These are phyloP conservation scores for Serripes groenlandicus DNA, from an alignment of 2,888 invertebrate genomes.

Conservation along the genomic window DNA sequence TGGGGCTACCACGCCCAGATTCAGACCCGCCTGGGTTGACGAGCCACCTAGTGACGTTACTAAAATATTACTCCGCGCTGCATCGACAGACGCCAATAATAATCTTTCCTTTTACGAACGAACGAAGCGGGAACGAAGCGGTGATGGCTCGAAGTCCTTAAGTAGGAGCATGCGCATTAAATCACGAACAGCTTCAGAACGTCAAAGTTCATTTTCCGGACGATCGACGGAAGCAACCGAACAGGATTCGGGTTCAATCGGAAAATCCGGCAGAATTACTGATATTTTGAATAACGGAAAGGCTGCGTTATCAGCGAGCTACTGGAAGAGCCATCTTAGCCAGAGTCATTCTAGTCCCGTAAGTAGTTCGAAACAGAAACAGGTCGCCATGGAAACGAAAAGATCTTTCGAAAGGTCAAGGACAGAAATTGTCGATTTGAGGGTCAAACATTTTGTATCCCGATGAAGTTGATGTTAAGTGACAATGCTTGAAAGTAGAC, in stretches of 20 bases:
- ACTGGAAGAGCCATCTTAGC: conserved; percentile 74
- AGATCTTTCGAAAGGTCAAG: conserved; percentile 63
- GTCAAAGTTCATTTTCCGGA: not conserved
- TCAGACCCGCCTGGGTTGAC: conserved; percentile 73
- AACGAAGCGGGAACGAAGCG: conserved; percentile 5
- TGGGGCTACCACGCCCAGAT: conserved; percentile 58
- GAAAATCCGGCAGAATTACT: conserved; percentile 59
- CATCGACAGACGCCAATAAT: conserved; percentile 22
- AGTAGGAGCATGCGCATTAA: conserved; percentile 48
- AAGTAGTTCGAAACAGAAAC: conserved; percentile 65
- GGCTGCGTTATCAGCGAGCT: conserved; percentile 72
- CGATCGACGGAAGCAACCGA: conserved; percentile 9
- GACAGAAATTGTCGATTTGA: conserved; percentile 59
- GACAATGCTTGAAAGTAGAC: too few species aligned
- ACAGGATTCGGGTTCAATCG: conserved; percentile 10
- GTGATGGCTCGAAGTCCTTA: conserved; percentile 48
- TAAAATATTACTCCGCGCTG: conserved; percentile 73
- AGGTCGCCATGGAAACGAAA: conserved; percentile 66
- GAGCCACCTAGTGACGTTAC: conserved; percentile 75
- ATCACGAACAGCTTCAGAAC: conserved; percentile 28
- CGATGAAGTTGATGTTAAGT: too few species aligned
- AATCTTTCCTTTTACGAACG: conserved; percentile 51
- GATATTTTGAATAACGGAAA: conserved; percentile 75
- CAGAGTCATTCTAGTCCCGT: conserved; percentile 60
- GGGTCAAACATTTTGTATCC: conserved; percentile 69